These are phyloP conservation scores for Lithodes maja DNA, from an alignment of 2,888 invertebrate genomes.

Conservation along the genomic window DNA sequence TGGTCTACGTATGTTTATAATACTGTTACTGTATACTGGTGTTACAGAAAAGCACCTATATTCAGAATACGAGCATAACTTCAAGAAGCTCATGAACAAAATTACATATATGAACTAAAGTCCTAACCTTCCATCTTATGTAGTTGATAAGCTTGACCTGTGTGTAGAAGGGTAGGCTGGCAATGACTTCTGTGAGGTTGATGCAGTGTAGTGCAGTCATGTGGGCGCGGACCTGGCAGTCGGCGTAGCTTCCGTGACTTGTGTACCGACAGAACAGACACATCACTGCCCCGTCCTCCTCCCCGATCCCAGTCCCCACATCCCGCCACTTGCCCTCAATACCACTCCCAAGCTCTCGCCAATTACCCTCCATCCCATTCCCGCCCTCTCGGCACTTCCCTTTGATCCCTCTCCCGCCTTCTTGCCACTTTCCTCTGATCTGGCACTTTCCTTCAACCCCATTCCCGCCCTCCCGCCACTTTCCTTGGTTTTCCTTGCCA, in stretches of 20 bases:
- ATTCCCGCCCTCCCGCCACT: background rate
- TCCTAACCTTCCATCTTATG: constrained; percentile 83
- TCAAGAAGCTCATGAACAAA: too few species aligned
- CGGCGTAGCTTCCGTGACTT: constrained; percentile 33
- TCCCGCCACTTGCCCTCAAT: constrained; percentile 2
- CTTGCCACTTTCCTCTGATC: background rate
- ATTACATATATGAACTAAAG: background rate
- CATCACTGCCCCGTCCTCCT: constrained; percentile 26
- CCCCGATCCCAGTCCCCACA: background rate
- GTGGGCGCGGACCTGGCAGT: constrained; percentile 44
- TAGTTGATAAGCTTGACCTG: constrained; percentile 91
- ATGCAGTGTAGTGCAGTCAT: constrained; percentile 59
- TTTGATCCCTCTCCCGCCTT: background rate
- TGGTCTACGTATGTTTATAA: too few species aligned
- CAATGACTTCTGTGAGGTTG: constrained; percentile 75
- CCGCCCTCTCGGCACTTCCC: background rate
- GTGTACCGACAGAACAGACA: constrained; percentile 63
- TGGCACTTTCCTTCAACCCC: background rate
- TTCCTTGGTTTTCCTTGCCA: background rate
- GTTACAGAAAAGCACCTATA: too few species aligned
- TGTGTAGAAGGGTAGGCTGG: constrained; percentile 76
- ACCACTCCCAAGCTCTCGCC: background rate
- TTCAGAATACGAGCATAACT: too few species aligned
- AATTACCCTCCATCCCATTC: background rate
- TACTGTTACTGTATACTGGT: too few species aligned